Percentiles rank a stretch among this genome's conserved stretches.
These are phyloP conservation scores for Tetropium fuscum DNA, from an alignment of 2,888 invertebrate species.

Conservation along the genomic window DNA sequence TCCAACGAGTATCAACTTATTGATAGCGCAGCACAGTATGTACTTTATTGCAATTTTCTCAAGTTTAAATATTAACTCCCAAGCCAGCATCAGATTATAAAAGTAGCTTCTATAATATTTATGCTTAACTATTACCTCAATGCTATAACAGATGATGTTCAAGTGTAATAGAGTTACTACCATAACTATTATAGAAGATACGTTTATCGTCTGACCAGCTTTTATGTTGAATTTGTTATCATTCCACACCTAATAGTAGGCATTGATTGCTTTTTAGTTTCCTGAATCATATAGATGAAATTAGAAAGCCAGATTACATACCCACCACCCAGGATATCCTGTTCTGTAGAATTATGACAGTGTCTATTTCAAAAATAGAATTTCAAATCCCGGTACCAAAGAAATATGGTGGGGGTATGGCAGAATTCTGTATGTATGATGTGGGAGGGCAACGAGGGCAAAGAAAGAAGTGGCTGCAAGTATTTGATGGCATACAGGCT, in stretches of 20 bases:
- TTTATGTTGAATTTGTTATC: not conserved
- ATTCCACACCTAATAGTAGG: not conserved
- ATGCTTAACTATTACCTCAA: too few relatives aligned
- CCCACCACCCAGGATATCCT: conserved; percentile 84
- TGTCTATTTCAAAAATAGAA: conserved; percentile 80
- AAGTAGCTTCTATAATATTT: too few relatives aligned
- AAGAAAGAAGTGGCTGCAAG: conserved; percentile 84
- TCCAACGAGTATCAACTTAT: conserved; percentile 84
- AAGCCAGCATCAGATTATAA: too few relatives aligned
- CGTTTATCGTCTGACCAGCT: too few relatives aligned
- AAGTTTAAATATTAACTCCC: too few relatives aligned
- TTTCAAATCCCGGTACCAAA: conserved; percentile 79
- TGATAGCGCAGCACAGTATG: conserved; percentile 87
- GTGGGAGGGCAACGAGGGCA: conserved; percentile 88
- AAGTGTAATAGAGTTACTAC: too few relatives aligned
- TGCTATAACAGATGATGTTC: too few relatives aligned
- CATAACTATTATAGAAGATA: too few relatives aligned
- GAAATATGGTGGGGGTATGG: conserved; percentile 76
- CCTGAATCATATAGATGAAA: conserved; percentile 76
- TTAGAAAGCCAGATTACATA: conserved; percentile 74
- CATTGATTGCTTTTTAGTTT: conserved; percentile 71
- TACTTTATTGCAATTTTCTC: too few relatives aligned
- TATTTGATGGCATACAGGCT: conserved; percentile 85
- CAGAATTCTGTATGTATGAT: conserved; percentile 85
- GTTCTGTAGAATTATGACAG: conserved; percentile 79